Conservation (phyloP, 1,140 invertebrate species). For the Hypothenemus hampei region DNA sequence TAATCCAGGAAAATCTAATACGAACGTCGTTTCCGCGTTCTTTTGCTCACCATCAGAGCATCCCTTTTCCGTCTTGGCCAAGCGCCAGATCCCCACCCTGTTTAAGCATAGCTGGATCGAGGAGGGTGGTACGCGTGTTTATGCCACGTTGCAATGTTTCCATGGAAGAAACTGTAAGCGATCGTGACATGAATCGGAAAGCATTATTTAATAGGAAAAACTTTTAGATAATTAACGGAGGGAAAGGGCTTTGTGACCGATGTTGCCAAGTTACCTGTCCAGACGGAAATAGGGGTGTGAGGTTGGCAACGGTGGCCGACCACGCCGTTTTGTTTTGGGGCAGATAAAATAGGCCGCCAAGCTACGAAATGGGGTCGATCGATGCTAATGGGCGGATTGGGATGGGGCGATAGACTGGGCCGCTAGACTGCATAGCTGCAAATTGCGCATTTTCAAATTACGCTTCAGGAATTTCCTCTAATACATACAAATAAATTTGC, state of each 20-base stretch:
- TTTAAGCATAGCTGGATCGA: background rate
- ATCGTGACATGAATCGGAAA: background rate
- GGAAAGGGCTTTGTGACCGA: no score
- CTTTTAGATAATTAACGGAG: no score
- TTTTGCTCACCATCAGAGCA: background rate
- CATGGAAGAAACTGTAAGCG: background rate
- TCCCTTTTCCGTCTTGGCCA: no score
- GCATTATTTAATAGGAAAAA: no score
- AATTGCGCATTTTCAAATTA: conserved; percentile 24
- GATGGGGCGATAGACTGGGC: conserved; percentile 1
- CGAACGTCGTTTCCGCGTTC: background rate
- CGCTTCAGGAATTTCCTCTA: conserved; percentile 7
- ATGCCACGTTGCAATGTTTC: background rate
- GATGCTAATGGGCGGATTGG: conserved; percentile 17
- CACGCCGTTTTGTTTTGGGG: conserved; percentile 27
- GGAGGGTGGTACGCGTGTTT: background rate
- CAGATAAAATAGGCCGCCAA: conserved; percentile 25
- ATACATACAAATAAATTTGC: no score
- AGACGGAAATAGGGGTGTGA: no score
- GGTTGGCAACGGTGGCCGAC: no score
- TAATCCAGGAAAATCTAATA: background rate
- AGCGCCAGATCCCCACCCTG: background rate
- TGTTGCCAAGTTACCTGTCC: no score
- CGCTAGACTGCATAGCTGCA: conserved; percentile 17
- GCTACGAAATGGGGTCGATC: conserved; percentile 25